Evolutionary conservation across 2,113 vertebrate genomes (phyloP).

Genomic region (Erythrocercus mccallii): DNA sequence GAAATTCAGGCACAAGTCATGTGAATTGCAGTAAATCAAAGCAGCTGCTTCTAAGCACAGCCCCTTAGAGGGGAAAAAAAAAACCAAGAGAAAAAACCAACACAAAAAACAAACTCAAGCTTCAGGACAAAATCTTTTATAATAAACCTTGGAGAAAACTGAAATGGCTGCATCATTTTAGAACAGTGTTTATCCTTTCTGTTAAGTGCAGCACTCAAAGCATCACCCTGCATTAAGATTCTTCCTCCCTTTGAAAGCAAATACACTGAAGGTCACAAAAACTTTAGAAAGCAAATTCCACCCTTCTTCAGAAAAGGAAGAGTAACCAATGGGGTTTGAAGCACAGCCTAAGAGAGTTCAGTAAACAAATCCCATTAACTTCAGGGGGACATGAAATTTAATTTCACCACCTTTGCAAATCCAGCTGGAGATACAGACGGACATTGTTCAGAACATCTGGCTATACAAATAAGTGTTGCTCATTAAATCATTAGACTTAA

Average conservation of each 20-base stretch:
- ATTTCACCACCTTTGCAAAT: not conserved
- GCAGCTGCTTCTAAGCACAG: slow-evolving; percentile 20
- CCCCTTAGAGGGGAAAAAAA: not conserved
- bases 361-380: slow-evolving; percentile 4
- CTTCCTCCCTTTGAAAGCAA: not conserved
- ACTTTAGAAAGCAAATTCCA: not conserved
- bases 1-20: slow-evolving; percentile 35
- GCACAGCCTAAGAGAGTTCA: not conserved
- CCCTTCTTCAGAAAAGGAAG: not conserved
- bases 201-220: not conserved
- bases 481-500: not conserved
- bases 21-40: slow-evolving; percentile 16
- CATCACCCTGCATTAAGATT: not conserved
- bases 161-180: not conserved
- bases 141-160: not conserved
- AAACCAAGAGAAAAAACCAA: not conserved
- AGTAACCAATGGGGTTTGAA: not conserved
- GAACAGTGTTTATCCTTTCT: not conserved
- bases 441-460: slow-evolving; percentile 25
- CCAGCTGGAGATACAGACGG: not conserved
- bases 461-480: not conserved
- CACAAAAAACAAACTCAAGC: not conserved
- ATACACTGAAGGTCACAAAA: not conserved
- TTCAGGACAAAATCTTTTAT: not conserved
- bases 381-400: not conserved